These are phyloP conservation scores for Synodontis membranacea DNA, from an alignment of 2,113 vertebrate genomes.

Conservation along the genomic window DNA sequence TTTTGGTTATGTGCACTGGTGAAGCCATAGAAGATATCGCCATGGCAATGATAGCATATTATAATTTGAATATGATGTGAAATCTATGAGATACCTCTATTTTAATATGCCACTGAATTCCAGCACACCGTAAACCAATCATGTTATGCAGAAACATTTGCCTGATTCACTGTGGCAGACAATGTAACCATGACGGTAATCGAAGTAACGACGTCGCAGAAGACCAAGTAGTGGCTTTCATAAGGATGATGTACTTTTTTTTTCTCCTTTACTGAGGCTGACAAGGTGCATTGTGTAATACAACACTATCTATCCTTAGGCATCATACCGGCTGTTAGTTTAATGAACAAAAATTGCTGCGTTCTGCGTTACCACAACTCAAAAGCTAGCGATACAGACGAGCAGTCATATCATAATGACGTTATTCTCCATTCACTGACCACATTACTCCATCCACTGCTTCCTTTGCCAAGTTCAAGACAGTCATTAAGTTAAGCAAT, in stretches of 20 bases:
- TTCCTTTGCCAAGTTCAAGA: neutral
- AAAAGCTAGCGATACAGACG: neutral
- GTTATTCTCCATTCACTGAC: neutral
- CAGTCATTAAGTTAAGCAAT: neutral
- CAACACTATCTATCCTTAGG: neutral
- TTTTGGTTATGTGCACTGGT: neutral
- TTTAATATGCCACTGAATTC: neutral
- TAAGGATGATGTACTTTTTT: neutral
- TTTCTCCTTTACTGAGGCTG: conserved; percentile 21
- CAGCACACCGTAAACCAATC: neutral
- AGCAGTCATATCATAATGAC: neutral
- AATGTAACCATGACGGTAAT: conserved; percentile 50
- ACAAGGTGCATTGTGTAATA: conserved; percentile 22
- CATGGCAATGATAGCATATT: neutral
- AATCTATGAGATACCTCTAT: no score
- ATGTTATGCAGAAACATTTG: neutral
- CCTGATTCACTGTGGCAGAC: conserved; percentile 43
- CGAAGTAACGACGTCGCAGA: conserved; percentile 46
- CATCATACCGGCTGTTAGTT: neutral
- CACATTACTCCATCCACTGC: neutral
- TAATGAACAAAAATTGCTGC: neutral
- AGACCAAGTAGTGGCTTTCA: conserved; percentile 6
- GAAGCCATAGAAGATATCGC: neutral
- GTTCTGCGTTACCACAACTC: neutral
- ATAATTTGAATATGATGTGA: neutral